phyloP scores from a whole-genome alignment of 2,888 invertebrate genomes.

The Piscicola geometra region DNA sequence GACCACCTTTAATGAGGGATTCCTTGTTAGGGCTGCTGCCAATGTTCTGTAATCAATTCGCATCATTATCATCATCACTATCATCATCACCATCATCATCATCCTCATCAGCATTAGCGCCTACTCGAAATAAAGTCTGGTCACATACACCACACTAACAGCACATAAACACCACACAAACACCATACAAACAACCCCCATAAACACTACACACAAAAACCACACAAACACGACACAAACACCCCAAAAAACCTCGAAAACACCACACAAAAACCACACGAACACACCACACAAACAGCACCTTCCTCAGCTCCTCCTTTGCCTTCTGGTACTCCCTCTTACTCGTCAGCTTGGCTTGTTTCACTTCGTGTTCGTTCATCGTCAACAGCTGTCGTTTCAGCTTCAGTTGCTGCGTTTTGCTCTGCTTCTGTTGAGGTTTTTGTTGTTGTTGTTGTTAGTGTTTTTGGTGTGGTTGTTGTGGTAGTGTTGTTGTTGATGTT shows the following conservation, averaged over 20 bases:
- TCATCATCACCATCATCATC: too few species aligned
- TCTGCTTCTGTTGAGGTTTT: slow-evolving; percentile 16
- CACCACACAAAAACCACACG: too few species aligned
- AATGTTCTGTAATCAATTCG: background rate
- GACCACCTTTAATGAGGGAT: background rate
- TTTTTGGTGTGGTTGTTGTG: background rate
- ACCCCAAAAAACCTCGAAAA: too few species aligned
- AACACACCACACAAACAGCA: background rate
- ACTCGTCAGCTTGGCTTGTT: slow-evolving; percentile 83
- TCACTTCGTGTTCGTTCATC: slow-evolving; percentile 84
- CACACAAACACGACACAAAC: too few species aligned
- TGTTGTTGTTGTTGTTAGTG: background rate
- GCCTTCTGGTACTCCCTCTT: slow-evolving; percentile 90
- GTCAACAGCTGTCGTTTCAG: slow-evolving; percentile 82
- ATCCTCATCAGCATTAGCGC: too few species aligned
- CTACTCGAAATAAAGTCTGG: background rate
- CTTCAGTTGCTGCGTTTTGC: slow-evolving; percentile 70
- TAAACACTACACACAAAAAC: too few species aligned
- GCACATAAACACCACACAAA: background rate
- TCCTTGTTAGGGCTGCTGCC: background rate
- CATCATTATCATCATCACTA: too few species aligned
- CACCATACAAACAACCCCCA: too few species aligned
- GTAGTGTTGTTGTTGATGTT: too few species aligned
- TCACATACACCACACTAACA: background rate
- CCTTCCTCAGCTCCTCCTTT: slow-evolving; percentile 76